Evolutionary conservation across 2,888 invertebrate species (phyloP).

Genomic region (Mimachlamys varia): DNA sequence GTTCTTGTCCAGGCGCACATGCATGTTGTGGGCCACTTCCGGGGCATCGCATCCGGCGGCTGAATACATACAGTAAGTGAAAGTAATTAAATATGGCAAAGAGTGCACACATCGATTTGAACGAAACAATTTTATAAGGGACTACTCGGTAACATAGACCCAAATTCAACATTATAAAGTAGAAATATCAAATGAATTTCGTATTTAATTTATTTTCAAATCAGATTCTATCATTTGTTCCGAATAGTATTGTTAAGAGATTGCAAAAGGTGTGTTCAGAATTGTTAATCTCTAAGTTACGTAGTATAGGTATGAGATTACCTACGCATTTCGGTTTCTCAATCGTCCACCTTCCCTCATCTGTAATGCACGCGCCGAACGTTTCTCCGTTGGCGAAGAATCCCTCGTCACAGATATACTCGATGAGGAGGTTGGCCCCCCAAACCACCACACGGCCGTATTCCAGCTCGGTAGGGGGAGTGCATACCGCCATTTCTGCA

Average conservation of each 20-base stretch:
- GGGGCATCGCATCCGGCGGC: conserved; percentile 56
- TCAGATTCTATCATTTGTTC: no score
- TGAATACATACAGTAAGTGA: conserved; percentile 37
- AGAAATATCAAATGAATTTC: no score
- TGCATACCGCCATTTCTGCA: conserved; percentile 46
- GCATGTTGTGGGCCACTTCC: conserved; percentile 49
- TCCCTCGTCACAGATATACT: conserved; percentile 62
- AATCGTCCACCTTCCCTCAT: conserved; percentile 59
- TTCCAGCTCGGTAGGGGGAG: conserved; percentile 42
- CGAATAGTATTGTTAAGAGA: no score
- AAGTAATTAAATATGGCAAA: no score
- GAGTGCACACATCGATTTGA: no score
- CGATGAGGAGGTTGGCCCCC: conserved; percentile 61
- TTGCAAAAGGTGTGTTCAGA: no score
- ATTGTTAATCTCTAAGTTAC: no score
- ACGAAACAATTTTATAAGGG: no score
- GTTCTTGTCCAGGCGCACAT: conserved; percentile 50
- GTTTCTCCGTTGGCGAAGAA: conserved; percentile 58
- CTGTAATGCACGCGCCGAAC: conserved; percentile 62
- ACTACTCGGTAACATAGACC: no score
- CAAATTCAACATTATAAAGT: no score
- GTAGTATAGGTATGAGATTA: conserved; percentile 48
- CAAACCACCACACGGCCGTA: conserved; percentile 59
- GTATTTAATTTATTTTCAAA: no score
- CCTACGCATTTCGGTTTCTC: conserved; percentile 60